A percentile compares a stretch with the other conserved stretches of the same genome.
Conservation (phyloP, 1,140 invertebrate species). For the Leptopilina boulardi region DNA sequence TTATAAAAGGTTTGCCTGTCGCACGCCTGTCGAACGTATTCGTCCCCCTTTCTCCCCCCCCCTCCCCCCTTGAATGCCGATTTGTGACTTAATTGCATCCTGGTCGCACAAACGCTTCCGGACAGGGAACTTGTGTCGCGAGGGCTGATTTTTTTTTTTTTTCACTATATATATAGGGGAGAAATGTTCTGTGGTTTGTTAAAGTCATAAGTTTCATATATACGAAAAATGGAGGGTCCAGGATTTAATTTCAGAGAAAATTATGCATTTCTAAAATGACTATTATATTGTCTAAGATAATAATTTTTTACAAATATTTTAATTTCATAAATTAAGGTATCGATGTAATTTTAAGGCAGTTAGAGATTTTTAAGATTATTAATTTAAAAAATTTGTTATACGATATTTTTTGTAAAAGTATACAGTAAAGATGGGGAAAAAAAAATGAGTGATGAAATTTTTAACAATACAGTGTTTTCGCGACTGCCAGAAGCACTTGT, state of each 20-base stretch:
- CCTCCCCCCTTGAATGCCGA: constrained; percentile 11
- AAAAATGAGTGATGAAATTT: not conserved
- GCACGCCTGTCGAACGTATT: constrained; percentile 6
- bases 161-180: not conserved
- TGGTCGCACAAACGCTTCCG: constrained; percentile 23
- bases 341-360: too few species aligned
- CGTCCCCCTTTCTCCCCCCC: too few species aligned
- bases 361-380: too few species aligned
- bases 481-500: not conserved
- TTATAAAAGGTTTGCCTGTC: not conserved
- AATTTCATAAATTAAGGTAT: too few species aligned
- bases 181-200: constrained; percentile 7
- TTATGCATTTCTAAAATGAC: constrained; percentile 1
- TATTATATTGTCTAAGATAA: too few species aligned
- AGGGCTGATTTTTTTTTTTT: constrained; percentile 19
- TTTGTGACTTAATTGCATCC: constrained; percentile 31
- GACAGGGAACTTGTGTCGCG: constrained; percentile 24
- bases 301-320: too few species aligned
- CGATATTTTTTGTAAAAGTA: too few species aligned
- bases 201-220: constrained; percentile 1
- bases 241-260: constrained; percentile 14
- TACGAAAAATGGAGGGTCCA: constrained; percentile 8
- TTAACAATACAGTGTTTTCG: not conserved
- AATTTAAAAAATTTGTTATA: too few species aligned
- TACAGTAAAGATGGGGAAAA: not conserved